These are phyloP conservation scores for Napeogenes sylphis DNA, from an alignment of 2,888 invertebrate genomes.

Conservation along the genomic window DNA sequence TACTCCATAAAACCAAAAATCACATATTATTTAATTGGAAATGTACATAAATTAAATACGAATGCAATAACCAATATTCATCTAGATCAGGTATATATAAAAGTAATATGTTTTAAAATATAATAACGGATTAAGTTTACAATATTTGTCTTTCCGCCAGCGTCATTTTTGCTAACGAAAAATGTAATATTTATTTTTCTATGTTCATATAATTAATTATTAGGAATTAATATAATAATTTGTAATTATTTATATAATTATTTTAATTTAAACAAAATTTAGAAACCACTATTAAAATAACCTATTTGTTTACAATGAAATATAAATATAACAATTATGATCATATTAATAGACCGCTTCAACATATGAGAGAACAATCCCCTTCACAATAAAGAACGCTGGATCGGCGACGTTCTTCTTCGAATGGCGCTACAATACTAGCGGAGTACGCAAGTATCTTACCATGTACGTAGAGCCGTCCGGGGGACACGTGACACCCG, in stretches of 20 bases:
- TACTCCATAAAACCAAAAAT: slow-evolving; percentile 73
- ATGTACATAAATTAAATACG: slow-evolving; percentile 56
- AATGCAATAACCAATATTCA: slow-evolving; percentile 63
- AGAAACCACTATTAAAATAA: too few species aligned
- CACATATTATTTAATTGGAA: slow-evolving; percentile 63
- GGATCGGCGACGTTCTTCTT: slow-evolving; percentile 68
- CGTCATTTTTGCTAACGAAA: too few species aligned
- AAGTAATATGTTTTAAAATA: neutral
- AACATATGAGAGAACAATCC: slow-evolving; percentile 61
- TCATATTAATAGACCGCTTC: slow-evolving; percentile 57
- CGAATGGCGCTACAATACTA: slow-evolving; percentile 57
- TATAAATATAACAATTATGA: neutral
- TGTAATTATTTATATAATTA: too few species aligned
- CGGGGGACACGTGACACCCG: slow-evolving; percentile 59
- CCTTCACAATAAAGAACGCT: slow-evolving; percentile 61
- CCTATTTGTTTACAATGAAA: neutral
- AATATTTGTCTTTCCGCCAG: too few species aligned
- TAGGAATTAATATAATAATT: too few species aligned
- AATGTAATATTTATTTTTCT: too few species aligned
- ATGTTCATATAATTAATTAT: too few species aligned
- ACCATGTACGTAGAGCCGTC: slow-evolving; percentile 57
- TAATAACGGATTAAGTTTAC: neutral
- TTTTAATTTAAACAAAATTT: too few species aligned
- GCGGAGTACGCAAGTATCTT: slow-evolving; percentile 60
- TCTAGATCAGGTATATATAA: slow-evolving; percentile 57